Evolutionary conservation across 2,113 vertebrate genomes (phyloP).

Genomic region (Crotalus tigris): DNA sequence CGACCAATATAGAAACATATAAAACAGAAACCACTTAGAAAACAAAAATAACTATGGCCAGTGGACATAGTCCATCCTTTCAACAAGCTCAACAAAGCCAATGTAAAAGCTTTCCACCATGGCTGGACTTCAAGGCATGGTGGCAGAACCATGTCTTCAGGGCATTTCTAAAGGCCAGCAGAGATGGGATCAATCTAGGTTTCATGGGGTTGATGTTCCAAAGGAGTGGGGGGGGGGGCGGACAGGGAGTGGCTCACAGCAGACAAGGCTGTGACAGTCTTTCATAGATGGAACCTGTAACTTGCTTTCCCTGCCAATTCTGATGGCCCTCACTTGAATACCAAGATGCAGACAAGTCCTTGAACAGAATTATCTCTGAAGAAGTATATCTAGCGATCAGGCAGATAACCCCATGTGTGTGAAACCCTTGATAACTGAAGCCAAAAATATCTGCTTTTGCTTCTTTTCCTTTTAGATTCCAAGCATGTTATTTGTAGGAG

Average conservation of each 20-base stretch:
- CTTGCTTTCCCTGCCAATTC: too few species aligned
- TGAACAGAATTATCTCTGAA: not conserved
- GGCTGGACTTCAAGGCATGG: not conserved
- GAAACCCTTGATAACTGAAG: not conserved
- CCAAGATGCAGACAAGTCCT: not conserved
- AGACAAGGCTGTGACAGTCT: not conserved
- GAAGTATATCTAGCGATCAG: not conserved
- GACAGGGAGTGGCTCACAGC: not conserved
- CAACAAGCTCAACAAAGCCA: not conserved
- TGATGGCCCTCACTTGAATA: not conserved
- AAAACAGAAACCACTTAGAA: not conserved
- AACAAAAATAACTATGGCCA: not conserved
- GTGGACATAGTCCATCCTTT: not conserved
- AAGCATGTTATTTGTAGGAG: rapidly evolving
- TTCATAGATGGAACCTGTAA: not conserved
- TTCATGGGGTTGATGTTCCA: not conserved
- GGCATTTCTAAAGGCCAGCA: not conserved
- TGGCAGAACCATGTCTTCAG: not conserved
- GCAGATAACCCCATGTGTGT: not conserved
- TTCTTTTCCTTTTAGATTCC: not conserved
- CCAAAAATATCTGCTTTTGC: not conserved
- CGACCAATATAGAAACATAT: not conserved
- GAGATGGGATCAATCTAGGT: not conserved
- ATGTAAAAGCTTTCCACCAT: not conserved
- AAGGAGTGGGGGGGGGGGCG: not conserved